Evolutionary conservation across 1,140 invertebrate genomes (phyloP).

Genomic region (Monochamus saltuarius): DNA sequence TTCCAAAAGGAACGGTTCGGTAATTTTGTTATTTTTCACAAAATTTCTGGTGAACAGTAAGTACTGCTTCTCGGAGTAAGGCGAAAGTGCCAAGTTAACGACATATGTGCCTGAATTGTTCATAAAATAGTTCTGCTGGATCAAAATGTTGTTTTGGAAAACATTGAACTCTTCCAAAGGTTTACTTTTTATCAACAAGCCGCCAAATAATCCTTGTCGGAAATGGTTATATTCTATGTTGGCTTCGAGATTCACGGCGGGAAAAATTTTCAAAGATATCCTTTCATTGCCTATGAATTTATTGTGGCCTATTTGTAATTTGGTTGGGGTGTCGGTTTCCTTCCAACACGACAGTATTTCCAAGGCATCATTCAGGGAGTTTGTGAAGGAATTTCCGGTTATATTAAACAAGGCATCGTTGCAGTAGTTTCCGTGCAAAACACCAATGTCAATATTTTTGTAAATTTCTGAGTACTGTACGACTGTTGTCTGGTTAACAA

Average conservation of each 20-base stretch:
- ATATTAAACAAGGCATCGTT: conserved; percentile 77
- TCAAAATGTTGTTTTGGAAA: conserved; percentile 66
- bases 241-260: conserved; percentile 79
- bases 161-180: conserved; percentile 70
- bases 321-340: conserved; percentile 57
- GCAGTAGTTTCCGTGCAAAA: conserved; percentile 80
- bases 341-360: conserved; percentile 80
- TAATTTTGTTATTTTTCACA: conserved; percentile 81
- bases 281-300: conserved; percentile 74
- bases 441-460: conserved; percentile 79
- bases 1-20: conserved; percentile 78
- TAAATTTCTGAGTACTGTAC: conserved; percentile 85
- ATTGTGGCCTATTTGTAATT: conserved; percentile 84
- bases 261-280: conserved; percentile 76
- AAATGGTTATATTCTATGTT: conserved; percentile 88
- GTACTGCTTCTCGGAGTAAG: conserved; percentile 77
- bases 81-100: conserved; percentile 81
- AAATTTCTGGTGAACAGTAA: conserved; percentile 88
- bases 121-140: conserved; percentile 88
- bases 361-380: conserved; percentile 71
- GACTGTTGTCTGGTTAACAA: conserved; percentile 79
- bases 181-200: conserved; percentile 83
- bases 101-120: conserved; percentile 87
- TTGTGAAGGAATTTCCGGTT: conserved; percentile 81
- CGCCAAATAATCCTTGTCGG: conserved; percentile 75